Evolutionary conservation across 2,113 vertebrate species (phyloP).

Genomic region (Asarcornis scutulata): DNA sequence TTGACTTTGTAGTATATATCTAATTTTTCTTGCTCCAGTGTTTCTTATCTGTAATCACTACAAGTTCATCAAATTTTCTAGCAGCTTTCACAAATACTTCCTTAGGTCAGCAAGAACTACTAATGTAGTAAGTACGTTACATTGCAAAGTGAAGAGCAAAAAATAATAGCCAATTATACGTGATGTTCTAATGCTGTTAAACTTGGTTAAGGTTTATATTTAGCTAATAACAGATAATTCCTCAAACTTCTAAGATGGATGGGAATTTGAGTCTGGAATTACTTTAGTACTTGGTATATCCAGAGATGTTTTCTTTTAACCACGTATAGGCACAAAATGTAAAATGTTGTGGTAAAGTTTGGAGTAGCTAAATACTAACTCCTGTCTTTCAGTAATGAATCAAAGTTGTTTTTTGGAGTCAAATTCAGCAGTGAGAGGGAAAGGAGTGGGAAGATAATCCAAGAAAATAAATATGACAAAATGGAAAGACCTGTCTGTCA

Average conservation of each 20-base stretch:
- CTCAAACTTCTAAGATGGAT: background rate
- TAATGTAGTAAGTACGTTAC: background rate
- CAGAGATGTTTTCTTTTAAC: background rate
- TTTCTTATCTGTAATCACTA: background rate
- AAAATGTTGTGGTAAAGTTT: background rate
- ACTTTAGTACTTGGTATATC: background rate
- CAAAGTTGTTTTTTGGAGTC: background rate
- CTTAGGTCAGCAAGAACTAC: background rate
- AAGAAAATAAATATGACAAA: background rate
- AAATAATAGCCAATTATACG: conserved; percentile 23
- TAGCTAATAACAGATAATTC: conserved; percentile 24
- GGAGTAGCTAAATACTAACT: background rate
- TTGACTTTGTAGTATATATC: background rate
- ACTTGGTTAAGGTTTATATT: conserved; percentile 39
- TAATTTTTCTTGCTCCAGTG: background rate
- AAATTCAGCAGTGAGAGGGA: background rate
- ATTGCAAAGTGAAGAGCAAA: conserved; percentile 10
- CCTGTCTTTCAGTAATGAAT: background rate
- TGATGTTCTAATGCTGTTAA: conserved; percentile 27
- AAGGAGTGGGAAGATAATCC: background rate
- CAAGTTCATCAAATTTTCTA: background rate
- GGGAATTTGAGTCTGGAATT: background rate
- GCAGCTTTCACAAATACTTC: conserved; percentile 2
- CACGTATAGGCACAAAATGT: background rate
- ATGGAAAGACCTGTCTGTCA: background rate